Conservation (phyloP, 2,888 invertebrate genomes). For the Oxyscelio sp. region DNA sequence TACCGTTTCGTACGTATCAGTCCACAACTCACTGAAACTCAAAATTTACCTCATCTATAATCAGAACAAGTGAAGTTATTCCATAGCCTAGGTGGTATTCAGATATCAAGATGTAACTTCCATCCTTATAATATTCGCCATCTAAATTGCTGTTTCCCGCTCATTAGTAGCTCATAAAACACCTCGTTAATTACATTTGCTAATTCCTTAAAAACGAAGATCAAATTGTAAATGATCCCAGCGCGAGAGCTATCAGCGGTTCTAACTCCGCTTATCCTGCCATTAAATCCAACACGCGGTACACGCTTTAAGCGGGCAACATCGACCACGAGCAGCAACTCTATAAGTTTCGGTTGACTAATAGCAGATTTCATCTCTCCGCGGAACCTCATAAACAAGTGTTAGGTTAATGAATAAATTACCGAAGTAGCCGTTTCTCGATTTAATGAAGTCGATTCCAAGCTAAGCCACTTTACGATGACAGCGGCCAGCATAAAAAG, state of each 20-base stretch:
- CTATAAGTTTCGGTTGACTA: constrained; percentile 51
- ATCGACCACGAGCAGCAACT: constrained; percentile 22
- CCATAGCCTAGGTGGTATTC: constrained; percentile 26
- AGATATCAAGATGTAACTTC: constrained; percentile 18
- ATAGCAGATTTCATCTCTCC: constrained; percentile 43
- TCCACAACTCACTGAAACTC: no score
- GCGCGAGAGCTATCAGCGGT: constrained; percentile 21
- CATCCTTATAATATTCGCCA: neutral
- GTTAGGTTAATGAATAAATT: constrained; percentile 52
- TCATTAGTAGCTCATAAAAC: constrained; percentile 34
- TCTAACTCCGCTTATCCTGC: constrained; percentile 29
- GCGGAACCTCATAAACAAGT: constrained; percentile 43
- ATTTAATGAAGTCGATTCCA: constrained; percentile 41
- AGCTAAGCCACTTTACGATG: constrained; percentile 42
- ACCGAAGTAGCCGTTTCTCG: constrained; percentile 28
- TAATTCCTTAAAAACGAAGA: constrained; percentile 18
- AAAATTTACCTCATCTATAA: no score
- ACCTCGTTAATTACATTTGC: constrained; percentile 25
- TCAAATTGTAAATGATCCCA: constrained; percentile 19
- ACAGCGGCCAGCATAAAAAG: constrained; percentile 28
- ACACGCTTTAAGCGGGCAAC: constrained; percentile 30
- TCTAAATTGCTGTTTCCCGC: constrained; percentile 12
- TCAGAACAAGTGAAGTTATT: no score
- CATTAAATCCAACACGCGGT: constrained; percentile 39
- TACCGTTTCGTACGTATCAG: no score